Conservation (phyloP, 1,140 invertebrate genomes). For the Coptotermes formosanus region DNA sequence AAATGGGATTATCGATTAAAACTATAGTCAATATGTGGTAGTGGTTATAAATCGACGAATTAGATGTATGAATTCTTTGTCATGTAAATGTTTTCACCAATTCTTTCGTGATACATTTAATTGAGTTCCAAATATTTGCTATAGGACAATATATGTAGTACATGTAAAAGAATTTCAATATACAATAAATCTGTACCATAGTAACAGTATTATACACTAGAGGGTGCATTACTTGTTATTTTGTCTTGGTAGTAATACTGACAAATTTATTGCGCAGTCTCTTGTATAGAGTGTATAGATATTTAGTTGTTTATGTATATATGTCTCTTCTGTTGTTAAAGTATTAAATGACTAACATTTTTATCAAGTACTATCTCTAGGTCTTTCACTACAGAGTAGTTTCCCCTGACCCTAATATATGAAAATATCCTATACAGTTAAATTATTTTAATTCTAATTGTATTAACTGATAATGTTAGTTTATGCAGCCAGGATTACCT, state of each 20-base stretch:
- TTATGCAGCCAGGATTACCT: background rate
- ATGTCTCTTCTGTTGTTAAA: background rate
- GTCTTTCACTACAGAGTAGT: background rate
- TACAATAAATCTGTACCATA: background rate
- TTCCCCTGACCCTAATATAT: background rate
- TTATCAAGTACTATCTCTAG: background rate
- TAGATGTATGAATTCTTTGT: background rate
- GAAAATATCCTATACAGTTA: background rate
- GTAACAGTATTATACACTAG: background rate
- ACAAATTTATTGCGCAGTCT: background rate
- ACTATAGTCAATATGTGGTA: slow-evolving; percentile 15
- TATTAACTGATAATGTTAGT: background rate
- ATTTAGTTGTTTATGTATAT: background rate
- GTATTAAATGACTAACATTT: background rate
- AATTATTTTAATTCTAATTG: background rate
- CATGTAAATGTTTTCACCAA: background rate
- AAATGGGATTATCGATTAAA: background rate
- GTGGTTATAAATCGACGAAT: background rate
- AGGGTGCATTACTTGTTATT: background rate
- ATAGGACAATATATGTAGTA: background rate
- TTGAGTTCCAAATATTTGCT: background rate
- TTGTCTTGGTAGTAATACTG: background rate
- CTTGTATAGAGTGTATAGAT: background rate
- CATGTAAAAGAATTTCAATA: background rate
- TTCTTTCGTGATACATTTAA: background rate